Conservation (phyloP, 2,113 vertebrate genomes). For the Vidua chalybeata region DNA sequence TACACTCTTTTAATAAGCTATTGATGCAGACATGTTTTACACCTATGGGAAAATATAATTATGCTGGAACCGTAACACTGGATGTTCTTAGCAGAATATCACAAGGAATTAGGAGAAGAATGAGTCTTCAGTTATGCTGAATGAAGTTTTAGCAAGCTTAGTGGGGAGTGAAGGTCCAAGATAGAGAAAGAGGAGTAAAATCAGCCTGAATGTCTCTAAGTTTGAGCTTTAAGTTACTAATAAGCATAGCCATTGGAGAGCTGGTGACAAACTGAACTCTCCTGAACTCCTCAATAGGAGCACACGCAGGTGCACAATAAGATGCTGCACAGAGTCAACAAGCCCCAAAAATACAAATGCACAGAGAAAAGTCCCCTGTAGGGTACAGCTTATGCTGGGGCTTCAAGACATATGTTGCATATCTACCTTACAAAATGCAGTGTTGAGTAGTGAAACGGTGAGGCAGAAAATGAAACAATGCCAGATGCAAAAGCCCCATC, state of each 20-base stretch:
- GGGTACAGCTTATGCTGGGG: neutral
- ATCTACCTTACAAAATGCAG: neutral
- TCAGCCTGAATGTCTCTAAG: neutral
- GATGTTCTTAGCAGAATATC: constrained; percentile 4
- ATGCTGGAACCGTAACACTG: neutral
- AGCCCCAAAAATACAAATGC: neutral
- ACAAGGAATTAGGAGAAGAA: neutral
- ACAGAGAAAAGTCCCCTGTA: neutral
- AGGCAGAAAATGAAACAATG: neutral
- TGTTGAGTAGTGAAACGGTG: neutral
- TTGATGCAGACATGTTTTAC: constrained; percentile 42
- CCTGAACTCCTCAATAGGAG: neutral
- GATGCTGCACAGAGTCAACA: neutral
- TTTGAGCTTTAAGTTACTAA: neutral
- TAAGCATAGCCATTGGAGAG: neutral
- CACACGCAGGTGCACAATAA: rapidly evolving
- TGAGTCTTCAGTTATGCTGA: neutral
- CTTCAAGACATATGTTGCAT: neutral
- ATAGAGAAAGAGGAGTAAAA: neutral
- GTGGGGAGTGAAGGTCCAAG: neutral
- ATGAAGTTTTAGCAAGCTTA: neutral
- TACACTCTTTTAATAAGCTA: constrained; percentile 54
- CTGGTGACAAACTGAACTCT: neutral
- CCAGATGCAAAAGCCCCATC: neutral
- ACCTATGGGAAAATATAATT: constrained; percentile 50